These are phyloP conservation scores for Thunnus albacares DNA, from an alignment of 2,797 vertebrate genomes.

Conservation along the genomic window DNA sequence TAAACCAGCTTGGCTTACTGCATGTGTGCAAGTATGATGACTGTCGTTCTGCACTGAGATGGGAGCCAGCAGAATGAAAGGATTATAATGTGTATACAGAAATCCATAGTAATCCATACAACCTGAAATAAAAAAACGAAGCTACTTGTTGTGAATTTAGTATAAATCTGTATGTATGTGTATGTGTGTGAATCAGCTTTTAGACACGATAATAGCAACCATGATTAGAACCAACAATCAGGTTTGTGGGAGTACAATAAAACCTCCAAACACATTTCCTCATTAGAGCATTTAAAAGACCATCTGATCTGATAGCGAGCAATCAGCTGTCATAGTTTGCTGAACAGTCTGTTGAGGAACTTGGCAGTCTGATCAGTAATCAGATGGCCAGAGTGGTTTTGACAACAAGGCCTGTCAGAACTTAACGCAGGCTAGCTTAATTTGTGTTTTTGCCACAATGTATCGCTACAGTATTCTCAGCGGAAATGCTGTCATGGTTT, in stretches of 20 bases:
- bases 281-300: constrained; percentile 28
- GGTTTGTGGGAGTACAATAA: constrained; percentile 5
- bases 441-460: constrained; percentile 25
- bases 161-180: neutral
- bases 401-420: constrained; percentile 21
- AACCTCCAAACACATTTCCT: constrained; percentile 3
- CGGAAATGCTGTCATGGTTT: constrained; percentile 38
- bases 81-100: neutral
- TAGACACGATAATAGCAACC: neutral
- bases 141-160: neutral
- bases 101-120: neutral
- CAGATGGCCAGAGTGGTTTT: constrained; percentile 39
- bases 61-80: constrained; percentile 1
- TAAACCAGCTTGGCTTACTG: constrained; percentile 5
- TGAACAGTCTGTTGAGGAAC: constrained; percentile 45
- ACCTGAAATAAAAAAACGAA: neutral
- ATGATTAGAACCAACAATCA: neutral
- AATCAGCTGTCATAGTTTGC: constrained; percentile 37
- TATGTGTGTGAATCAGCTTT: neutral
- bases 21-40: constrained; percentile 26
- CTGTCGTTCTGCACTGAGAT: neutral
- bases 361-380: constrained; percentile 28
- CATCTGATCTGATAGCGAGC: constrained; percentile 45
- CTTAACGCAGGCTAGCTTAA: constrained; percentile 21
- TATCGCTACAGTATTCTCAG: constrained; percentile 26